Percentiles rank a stretch among this genome's conserved stretches.
Evolutionary conservation across 2,113 vertebrate genomes (phyloP).

Genomic region (Hylia prasina): DNA sequence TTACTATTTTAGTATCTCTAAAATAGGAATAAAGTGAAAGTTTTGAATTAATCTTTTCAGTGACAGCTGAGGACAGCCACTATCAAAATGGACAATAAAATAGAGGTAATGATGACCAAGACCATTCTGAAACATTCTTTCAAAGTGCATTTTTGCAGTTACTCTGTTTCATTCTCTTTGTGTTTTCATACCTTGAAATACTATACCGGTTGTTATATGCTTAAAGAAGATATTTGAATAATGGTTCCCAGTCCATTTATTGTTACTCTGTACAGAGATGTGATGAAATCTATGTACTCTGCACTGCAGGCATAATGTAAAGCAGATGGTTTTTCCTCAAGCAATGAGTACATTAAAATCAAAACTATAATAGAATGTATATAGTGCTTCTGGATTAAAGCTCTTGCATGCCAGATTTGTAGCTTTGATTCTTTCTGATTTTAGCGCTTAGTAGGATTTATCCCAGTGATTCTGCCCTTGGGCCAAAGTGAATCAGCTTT

Average conservation of each 20-base stretch:
- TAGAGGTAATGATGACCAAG: neutral
- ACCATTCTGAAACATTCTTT: neutral
- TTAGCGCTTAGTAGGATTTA: slow-evolving; percentile 45
- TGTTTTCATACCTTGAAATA: slow-evolving; percentile 19
- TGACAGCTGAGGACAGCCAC: neutral
- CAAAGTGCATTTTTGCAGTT: neutral
- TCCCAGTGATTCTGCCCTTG: slow-evolving; percentile 56
- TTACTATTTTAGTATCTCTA: neutral
- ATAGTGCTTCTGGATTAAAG: slow-evolving; percentile 64
- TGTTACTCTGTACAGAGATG: slow-evolving; percentile 65
- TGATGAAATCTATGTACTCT: slow-evolving; percentile 65
- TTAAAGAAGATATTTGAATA: slow-evolving; percentile 60
- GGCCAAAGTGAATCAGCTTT: slow-evolving; percentile 62
- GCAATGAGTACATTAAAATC: slow-evolving; percentile 49
- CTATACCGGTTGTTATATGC: slow-evolving; percentile 40
- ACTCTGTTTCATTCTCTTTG: neutral
- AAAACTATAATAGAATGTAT: slow-evolving; percentile 45
- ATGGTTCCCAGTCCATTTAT: slow-evolving; percentile 57
- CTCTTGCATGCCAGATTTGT: slow-evolving; percentile 59
- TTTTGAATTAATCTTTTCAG: neutral
- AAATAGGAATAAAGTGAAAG: neutral
- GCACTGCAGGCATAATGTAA: slow-evolving; percentile 59
- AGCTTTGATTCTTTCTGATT: slow-evolving; percentile 60
- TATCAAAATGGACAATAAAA: neutral
- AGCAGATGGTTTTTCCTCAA: slow-evolving; percentile 64